Evolutionary conservation across 2,797 vertebrate species (phyloP).

Genomic region (Tenualosa thibaudeaui): DNA sequence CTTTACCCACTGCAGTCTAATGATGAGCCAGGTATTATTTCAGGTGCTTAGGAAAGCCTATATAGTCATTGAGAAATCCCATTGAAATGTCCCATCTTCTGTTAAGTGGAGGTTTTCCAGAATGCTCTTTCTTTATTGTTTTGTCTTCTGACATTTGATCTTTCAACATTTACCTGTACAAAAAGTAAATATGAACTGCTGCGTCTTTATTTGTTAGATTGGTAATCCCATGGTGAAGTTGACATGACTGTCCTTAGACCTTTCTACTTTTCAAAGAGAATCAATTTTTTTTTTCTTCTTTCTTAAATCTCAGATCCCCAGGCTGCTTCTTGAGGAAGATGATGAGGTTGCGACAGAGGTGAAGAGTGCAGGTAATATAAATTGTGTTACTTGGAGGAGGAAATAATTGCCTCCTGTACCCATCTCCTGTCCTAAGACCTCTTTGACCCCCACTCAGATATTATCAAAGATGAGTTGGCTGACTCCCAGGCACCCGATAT

Average conservation of each 20-base stretch:
- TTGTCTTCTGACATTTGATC: constrained; percentile 11
- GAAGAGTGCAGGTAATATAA: constrained; percentile 23
- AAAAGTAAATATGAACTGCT: neutral
- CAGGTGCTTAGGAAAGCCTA: neutral
- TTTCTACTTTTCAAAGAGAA: neutral
- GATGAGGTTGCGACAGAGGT: neutral
- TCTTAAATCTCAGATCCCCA: neutral
- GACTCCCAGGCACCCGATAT: neutral
- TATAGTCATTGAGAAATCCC: neutral
- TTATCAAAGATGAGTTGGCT: neutral
- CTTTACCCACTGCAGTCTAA: neutral
- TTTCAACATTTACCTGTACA: neutral
- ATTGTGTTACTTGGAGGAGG: constrained; percentile 7
- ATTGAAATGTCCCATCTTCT: neutral
- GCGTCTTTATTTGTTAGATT: constrained; percentile 4
- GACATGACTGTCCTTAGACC: neutral
- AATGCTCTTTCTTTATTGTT: neutral
- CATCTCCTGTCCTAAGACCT: neutral
- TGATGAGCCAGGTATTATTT: neutral
- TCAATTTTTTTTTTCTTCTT: neutral
- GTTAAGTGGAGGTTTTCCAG: neutral
- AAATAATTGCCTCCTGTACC: neutral
- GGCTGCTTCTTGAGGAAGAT: constrained; percentile 8
- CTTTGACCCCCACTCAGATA: neutral
- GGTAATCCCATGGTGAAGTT: neutral